Evolutionary conservation across 1,140 invertebrate genomes (phyloP), one percentile per base, ranked within the genome.

Genomic region (Zaprionus gabonicus): DNA sequence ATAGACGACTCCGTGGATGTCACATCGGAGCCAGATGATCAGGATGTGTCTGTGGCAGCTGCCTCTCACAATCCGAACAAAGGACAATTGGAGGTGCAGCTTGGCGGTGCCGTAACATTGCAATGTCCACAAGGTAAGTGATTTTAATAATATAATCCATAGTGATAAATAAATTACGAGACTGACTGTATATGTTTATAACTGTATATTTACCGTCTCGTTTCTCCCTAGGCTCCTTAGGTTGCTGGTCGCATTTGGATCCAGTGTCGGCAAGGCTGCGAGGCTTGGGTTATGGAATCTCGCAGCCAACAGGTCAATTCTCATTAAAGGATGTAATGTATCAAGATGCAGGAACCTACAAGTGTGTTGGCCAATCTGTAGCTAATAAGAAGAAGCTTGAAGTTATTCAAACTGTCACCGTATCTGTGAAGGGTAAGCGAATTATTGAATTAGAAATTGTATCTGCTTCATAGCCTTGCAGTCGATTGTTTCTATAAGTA

Each of bases 101-200:
- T 98, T 20, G 97, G 97, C 28, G 97, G 97, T 10, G 96, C 96
- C 44, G 96, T 97, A 4, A 96, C 97, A 58, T 93, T 98, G 15
- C 96, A 97, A 79, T 98, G 97, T 93, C 96, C 96, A 57, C 96
- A 95, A 91, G 95, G 95, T 94, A 93, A 91, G 78, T 27, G 6
- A 34, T 6, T 53, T 20, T 17, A 7, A 57, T n/a, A 15, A n/a
- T 51, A 25, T 25, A 23, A 25, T 51, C 9, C 9, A 9, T 12
- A 4, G 10, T 1, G 0, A 0, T 12, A 4, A 17, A 9, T 49
- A 20, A 34, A 41, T 74, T 77, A 81, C 76, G 9, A 71, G 70
- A 79, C 71, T 68, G 58, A 49, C 71, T 81, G 80, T 91, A 74
- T 31, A 10, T 34, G 1, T 53, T 64, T 10, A 34, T 20, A 1